Evolutionary conservation across 2,797 vertebrate species (phyloP), one percentile per base, ranked within the genome.

Genomic region (Sebastes vulpes): DNA sequence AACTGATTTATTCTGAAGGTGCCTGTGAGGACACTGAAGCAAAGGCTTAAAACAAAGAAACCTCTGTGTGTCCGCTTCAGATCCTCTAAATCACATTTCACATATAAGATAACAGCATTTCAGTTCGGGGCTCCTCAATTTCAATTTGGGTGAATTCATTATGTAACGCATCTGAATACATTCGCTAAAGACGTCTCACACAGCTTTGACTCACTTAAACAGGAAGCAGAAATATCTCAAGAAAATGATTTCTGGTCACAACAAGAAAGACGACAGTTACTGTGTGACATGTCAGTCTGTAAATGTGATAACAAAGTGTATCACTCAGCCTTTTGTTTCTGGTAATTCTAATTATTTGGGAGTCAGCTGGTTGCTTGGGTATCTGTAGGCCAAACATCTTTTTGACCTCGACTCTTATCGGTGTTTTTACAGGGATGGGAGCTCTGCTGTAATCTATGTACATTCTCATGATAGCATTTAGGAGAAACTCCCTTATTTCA

Each of bases 351-450:
- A 70, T 74, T 65, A 69, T 89, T 83, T 78, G 18, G 56, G 50
- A 81, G 69, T 79, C 61, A 66, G 35, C 83, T 35, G 54, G 29
- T 81, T 75, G 67, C 72, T 80, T 38, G 14, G 54, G 35, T 79
- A 81, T 87, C 77, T 82, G 61, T 18, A 42, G 75, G 65, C 46
- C 67, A 64, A 80, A 75, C 66, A 74, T 85, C 74, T 73, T 68
- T 38, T 25, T 91, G 80, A 88, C 93, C 89, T 92, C 10, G 82
- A 25, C 50, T 72, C 78, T 72, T 90, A 94, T 94, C 87, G 3
- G 65, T 83, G 76, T 80, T 89, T 83, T 87, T 26, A 10, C 75
- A 76, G 64, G n/a, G 60, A 78, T 69, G 78, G 60, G 56, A 80
- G 79, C 81, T 76, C 61, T 11, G 53, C 68, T 70, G 9, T 81